These are phyloP conservation scores for Coptotermes formosanus DNA, from an alignment of 1,140 invertebrate species.

Conservation along the genomic window DNA sequence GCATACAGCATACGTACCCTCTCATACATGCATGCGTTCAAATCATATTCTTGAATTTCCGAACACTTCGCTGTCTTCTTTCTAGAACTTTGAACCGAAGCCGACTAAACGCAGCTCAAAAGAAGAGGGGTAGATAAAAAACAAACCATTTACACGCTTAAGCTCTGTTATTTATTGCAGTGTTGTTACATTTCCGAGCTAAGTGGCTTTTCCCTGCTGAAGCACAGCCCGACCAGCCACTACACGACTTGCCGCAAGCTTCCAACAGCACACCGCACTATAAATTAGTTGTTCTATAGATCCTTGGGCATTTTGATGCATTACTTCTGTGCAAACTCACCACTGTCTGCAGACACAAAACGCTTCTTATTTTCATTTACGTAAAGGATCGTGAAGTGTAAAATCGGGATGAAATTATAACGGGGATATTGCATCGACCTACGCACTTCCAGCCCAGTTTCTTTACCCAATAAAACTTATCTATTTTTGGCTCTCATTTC, in stretches of 20 bases:
- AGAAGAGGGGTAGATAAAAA: neutral
- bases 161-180: neutral
- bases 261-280: neutral
- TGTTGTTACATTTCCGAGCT: neutral
- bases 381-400: neutral
- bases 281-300: neutral
- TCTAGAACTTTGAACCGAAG: neutral
- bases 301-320: neutral
- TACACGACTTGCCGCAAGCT: neutral
- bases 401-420: neutral
- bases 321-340: neutral
- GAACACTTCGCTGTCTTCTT: neutral
- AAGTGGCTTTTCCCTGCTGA: neutral
- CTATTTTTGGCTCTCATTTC: neutral
- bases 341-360: neutral
- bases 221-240: neutral
- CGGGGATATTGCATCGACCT: neutral
- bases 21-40: no score
- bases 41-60: no score
- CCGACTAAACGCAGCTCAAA: neutral
- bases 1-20: no score
- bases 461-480: neutral
- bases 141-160: conserved; percentile 5
- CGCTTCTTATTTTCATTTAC: neutral
- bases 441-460: neutral